phyloP scores from a whole-genome alignment of 2,888 invertebrate species.

The Carpatolechia fugitivella region DNA sequence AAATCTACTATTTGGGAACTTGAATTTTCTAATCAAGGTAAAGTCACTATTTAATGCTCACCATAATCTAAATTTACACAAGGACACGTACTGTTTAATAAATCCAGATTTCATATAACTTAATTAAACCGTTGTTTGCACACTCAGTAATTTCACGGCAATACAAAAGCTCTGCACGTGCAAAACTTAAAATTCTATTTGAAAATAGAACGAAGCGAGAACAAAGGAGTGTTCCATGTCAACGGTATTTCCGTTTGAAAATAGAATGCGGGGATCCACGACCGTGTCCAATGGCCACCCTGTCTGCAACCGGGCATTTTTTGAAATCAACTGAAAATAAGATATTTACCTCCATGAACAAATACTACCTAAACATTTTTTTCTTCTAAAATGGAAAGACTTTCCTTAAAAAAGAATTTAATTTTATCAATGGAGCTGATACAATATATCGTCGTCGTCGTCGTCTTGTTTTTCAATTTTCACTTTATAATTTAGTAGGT shows the following conservation, averaged over 20 bases:
- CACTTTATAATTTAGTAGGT: too few relatives aligned
- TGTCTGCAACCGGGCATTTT: conserved; percentile 36
- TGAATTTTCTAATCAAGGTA: too few relatives aligned
- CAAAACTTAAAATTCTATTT: conserved; percentile 42
- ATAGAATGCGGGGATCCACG: conserved; percentile 58
- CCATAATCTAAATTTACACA: too few relatives aligned
- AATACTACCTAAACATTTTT: too few relatives aligned
- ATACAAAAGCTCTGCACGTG: conserved; percentile 32
- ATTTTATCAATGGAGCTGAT: too few relatives aligned
- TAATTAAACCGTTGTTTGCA: neutral
- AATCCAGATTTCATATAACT: neutral
- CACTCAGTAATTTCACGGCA: neutral
- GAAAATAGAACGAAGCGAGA: conserved; percentile 51
- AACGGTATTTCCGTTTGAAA: conserved; percentile 65
- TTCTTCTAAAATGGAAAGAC: too few relatives aligned
- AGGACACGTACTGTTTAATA: neutral
- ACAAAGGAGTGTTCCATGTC: conserved; percentile 70
- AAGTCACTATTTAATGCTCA: too few relatives aligned
- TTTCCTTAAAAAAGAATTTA: too few relatives aligned
- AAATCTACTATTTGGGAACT: too few relatives aligned
- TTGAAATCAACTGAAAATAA: neutral
- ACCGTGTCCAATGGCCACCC: conserved; percentile 34
- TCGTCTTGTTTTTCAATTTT: too few relatives aligned
- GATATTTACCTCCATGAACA: neutral
- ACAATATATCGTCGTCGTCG: too few relatives aligned